Conservation (phyloP, 1,140 invertebrate genomes). For the Drosophila kurseongensis region DNA sequence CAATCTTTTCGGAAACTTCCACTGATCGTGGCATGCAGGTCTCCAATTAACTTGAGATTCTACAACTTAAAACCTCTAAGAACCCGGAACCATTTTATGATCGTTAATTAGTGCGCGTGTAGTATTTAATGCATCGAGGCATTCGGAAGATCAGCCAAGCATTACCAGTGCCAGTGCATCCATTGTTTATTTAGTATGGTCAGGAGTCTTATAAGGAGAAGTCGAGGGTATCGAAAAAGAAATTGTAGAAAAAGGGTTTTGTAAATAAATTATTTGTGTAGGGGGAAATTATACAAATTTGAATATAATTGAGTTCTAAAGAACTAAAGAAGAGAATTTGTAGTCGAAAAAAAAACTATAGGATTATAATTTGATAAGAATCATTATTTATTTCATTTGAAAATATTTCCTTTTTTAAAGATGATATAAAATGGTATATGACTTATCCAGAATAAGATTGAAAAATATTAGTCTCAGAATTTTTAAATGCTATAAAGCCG, state of each 20-base stretch:
- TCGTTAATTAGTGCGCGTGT: conserved; percentile 51
- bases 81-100: conserved; percentile 47
- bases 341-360: no score
- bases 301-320: no score
- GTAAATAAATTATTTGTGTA: no score
- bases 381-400: no score
- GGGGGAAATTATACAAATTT: no score
- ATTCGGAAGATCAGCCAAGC: conserved; percentile 51
- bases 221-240: conserved; percentile 22
- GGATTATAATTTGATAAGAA: no score
- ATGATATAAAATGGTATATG: no score
- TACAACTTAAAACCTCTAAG: conserved; percentile 35
- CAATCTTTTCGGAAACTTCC: conserved; percentile 1
- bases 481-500: no score
- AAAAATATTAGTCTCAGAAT: no score
- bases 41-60: conserved; percentile 41
- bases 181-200: conserved; percentile 22
- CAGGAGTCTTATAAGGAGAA: conserved; percentile 3
- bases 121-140: conserved; percentile 5
- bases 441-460: no score
- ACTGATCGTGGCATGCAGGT: conserved; percentile 34
- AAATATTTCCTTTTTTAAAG: no score
- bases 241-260: background rate
- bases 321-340: no score
- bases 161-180: conserved; percentile 33